Evolutionary conservation across 2,113 vertebrate genomes (phyloP), one percentile per base, ranked within the genome.

Genomic region (Trichechus manatus): DNA sequence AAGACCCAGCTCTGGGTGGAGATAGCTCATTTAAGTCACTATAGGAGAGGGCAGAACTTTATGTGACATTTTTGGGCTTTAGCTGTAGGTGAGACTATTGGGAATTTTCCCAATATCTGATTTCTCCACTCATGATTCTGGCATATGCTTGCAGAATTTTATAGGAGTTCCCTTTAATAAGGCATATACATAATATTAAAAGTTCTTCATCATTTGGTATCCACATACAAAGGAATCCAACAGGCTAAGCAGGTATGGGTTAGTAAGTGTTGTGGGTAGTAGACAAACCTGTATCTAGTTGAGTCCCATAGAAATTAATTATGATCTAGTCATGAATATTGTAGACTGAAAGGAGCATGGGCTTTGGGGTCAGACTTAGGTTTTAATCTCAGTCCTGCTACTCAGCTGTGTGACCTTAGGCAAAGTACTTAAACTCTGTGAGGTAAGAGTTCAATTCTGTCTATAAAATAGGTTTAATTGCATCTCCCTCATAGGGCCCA

Each of bases 381-480:
- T 75, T 86, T 83, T 83, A 91, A 75, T 82, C 68, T 86, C 42
- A 88, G 25, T 64, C 59, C 64, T 74, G 36, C 39, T 91, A 50
- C 50, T 93, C 33, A 93, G 36, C 47, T 80, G 4, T 31, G 39
- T 19, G 3, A 85, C n/a, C 39, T 27, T 29, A 85, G 31, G 15
- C 61, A 86, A 93, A 86, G 23, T 47, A 91, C 19, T 94, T 85
- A 93, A 93, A 63, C 9, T 87, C 66, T 79, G 4, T 44, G 56
- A 86, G 63, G 80, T 15, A 95, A 29, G 33, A 56, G 56, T 89
- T 96, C 25, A 9, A 47, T 81, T 86, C 64, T 59, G 25, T 88
- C 72, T 59, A 33, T 81, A 81, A 91, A 95, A 92, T 17, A 93
- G 39, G 27, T 93, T 88, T 95, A 74, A 79, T 88, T 82, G 10